Percentiles rank a stretch among this genome's conserved stretches.
Evolutionary conservation across 2,888 invertebrate genomes (phyloP).

Genomic region (Polia nebulosa): DNA sequence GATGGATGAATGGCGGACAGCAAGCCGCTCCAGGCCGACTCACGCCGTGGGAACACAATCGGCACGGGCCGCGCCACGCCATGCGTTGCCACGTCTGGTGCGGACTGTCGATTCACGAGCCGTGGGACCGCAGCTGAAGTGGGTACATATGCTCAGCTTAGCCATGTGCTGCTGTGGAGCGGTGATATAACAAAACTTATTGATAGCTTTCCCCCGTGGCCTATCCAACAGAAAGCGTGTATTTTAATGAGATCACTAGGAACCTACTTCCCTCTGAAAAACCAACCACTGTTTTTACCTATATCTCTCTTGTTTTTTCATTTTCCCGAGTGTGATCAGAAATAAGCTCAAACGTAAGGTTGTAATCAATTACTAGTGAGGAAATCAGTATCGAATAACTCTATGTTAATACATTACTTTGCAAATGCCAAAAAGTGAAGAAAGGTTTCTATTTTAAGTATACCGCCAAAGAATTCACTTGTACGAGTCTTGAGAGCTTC

Average conservation of each 20-base stretch:
- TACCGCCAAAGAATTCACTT: not conserved
- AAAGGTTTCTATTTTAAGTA: not conserved
- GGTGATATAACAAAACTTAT: too few relatives aligned
- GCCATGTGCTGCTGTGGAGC: not conserved
- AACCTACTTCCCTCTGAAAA: too few relatives aligned
- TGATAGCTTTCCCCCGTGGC: too few relatives aligned
- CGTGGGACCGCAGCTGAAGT: not conserved
- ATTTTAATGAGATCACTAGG: too few relatives aligned
- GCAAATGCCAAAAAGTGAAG: not conserved
- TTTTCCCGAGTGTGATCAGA: not conserved
- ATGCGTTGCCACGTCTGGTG: too few relatives aligned
- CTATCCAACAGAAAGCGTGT: too few relatives aligned
- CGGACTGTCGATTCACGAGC: too few relatives aligned
- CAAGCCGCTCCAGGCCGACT: too few relatives aligned
- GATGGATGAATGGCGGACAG: too few relatives aligned
- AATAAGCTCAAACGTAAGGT: not conserved
- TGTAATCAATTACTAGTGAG: not conserved
- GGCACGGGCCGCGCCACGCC: too few relatives aligned
- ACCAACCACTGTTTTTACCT: not conserved
- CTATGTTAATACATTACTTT: constrained; percentile 1
- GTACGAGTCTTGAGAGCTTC: not conserved
- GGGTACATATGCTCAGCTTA: not conserved
- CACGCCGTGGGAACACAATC: too few relatives aligned
- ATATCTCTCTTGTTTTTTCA: not conserved
- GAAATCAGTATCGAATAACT: not conserved